phyloP scores from a whole-genome alignment of 2,888 invertebrate genomes.

The Protonemura montana region DNA sequence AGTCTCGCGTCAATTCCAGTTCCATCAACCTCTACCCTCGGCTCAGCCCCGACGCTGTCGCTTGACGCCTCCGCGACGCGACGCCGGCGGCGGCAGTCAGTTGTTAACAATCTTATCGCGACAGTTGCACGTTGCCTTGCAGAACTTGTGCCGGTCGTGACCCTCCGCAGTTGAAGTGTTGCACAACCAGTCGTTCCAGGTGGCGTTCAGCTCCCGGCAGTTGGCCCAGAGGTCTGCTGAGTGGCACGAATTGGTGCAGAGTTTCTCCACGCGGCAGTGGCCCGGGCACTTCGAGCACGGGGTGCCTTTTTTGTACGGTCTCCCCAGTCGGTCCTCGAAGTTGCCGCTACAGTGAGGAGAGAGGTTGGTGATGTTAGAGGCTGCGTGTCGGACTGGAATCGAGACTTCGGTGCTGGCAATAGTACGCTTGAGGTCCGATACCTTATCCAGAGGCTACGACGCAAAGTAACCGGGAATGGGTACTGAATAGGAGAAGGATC shows the following conservation, averaged over 20 bases:
- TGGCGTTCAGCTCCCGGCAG: constrained; percentile 69
- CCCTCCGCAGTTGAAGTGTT: constrained; percentile 64
- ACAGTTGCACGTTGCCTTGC: constrained; percentile 79
- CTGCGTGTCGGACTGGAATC: no score
- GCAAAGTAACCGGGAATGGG: no score
- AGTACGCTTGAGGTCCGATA: no score
- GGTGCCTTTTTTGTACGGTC: constrained; percentile 70
- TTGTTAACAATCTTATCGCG: constrained; percentile 62
- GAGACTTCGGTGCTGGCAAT: no score
- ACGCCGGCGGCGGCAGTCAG: not conserved
- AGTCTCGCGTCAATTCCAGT: no score
- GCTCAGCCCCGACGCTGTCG: no score
- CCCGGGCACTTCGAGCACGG: constrained; percentile 72
- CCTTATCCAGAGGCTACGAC: no score
- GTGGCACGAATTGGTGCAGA: constrained; percentile 79
- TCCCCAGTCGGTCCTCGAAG: constrained; percentile 66
- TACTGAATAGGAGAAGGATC: no score
- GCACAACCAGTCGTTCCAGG: constrained; percentile 70
- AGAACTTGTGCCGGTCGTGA: constrained; percentile 63
- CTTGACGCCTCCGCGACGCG: not conserved
- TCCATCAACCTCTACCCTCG: not conserved
- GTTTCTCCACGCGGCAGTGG: constrained; percentile 68
- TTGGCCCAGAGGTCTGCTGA: constrained; percentile 76
- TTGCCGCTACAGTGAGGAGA: constrained; percentile 69
- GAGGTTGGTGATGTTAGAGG: not conserved